Base-by-base conservation (phyloP, 2,888 invertebrate species). In the Pristionchus exspectatus region DNA sequence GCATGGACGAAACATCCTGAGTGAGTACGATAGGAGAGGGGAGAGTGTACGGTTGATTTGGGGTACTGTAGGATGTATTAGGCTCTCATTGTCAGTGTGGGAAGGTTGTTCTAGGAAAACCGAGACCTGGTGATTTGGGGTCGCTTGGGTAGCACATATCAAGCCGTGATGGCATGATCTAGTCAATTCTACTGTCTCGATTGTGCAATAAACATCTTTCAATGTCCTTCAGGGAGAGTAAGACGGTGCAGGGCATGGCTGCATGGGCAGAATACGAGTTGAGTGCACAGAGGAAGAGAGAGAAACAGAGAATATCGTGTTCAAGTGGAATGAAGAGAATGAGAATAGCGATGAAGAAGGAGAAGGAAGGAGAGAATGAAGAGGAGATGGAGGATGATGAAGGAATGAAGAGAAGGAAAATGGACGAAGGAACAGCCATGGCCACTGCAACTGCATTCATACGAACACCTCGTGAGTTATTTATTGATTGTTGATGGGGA, bases 1-100 rank as follows among this genome's bases (percentile, higher is more conserved):
- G 88, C 88, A 81, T 88, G 88, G 88, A 88, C 77, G n/a, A 88
- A 88, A n/a, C 88, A 88, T 38, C 18, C 77, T 24, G 63, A 81
- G 88, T 88, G 12, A 77, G 72, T 27, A 44, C 16, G 38, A 44
- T 14, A 44, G 63, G 38, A 86, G 10, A 66, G 5, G 44, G 44
- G 24, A 21, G 74, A 74, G 74, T 5, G 33, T 38, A 38, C 30
- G n/a, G 24, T 9, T 44, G 18, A 38, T 12, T 18, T 27, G 16
- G 16, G 77, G 10, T 77, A 12, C 69, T 69, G 12, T 69, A 14
- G 12, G 9, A 69, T 69, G 9, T 27, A 9, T 27, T 18, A 69
- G 7, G 9, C 24, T 18, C 21, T 69, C 9, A 14, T 54, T 14
- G 24, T 59, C 5, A 14, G 9, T 59, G 9, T 18, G 59, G 21